Percentiles rank a stretch among this genome's conserved stretches.
Evolutionary conservation across 2,113 vertebrate species (phyloP).

Genomic region (Tragelaphus imberbis): DNA sequence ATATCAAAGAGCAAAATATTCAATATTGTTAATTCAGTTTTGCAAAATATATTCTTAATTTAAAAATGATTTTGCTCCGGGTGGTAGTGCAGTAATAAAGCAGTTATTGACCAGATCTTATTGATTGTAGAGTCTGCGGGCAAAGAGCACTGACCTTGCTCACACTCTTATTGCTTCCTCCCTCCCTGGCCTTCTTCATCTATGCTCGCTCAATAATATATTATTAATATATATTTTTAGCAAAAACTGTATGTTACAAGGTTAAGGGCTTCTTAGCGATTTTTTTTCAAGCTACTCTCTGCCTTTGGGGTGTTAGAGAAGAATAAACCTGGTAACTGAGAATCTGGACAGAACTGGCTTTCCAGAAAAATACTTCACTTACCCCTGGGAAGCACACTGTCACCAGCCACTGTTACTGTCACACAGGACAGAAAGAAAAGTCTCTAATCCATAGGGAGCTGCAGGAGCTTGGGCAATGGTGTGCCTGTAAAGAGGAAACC

Average conservation of each 20-base stretch:
- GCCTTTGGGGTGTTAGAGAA: slow-evolving; percentile 82
- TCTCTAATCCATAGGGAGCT: neutral
- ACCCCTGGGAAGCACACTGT: slow-evolving; percentile 18
- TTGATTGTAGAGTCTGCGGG: slow-evolving; percentile 98
- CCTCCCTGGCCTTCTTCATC: slow-evolving; percentile 90
- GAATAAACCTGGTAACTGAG: slow-evolving; percentile 66
- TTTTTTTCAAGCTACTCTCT: slow-evolving; percentile 82
- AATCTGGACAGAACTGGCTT: slow-evolving; percentile 73
- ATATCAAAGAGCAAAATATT: slow-evolving; percentile 90
- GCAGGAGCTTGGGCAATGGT: neutral
- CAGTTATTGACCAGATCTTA: slow-evolving; percentile 99
- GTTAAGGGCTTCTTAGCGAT: slow-evolving; percentile 91
- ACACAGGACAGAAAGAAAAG: neutral
- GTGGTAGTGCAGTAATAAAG: slow-evolving; percentile 99
- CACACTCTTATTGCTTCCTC: slow-evolving; percentile 92
- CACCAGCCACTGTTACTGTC: neutral
- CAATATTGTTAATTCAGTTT: slow-evolving; percentile 93
- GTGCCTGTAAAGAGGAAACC: neutral
- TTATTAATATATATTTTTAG: slow-evolving; percentile 99
- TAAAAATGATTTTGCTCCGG: slow-evolving; percentile 96
- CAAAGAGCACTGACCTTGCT: slow-evolving; percentile 96
- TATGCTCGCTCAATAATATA: slow-evolving; percentile 98
- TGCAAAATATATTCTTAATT: slow-evolving; percentile 97
- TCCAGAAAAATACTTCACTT: slow-evolving; percentile 57
- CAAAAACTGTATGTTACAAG: slow-evolving; percentile 91